Evolutionary conservation across 1,140 invertebrate genomes (phyloP).

Genomic region (Aphelenchoides besseyi): DNA sequence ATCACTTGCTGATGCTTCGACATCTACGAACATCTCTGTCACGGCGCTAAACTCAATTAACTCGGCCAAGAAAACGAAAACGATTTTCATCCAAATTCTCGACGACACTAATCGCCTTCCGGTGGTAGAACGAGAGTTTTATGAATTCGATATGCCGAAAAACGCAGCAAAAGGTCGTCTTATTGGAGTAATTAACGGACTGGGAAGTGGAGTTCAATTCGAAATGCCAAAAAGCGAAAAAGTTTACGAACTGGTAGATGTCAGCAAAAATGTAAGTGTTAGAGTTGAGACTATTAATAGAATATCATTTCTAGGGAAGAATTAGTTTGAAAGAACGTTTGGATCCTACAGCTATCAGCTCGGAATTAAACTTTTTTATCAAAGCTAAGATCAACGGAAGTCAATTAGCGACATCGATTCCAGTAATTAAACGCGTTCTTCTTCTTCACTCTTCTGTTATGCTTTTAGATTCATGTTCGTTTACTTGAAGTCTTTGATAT

Average conservation of each 20-base stretch:
- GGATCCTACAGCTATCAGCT: background rate
- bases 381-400: background rate
- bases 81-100: background rate
- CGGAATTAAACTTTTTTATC: background rate
- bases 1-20: background rate
- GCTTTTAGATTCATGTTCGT: background rate
- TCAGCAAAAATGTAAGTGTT: conserved; percentile 9
- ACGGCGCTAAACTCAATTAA: background rate
- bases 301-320: background rate
- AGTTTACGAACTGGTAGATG: background rate
- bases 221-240: background rate
- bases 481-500: background rate
- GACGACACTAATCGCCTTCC: background rate
- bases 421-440: background rate
- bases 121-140: background rate
- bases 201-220: background rate
- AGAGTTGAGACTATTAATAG: background rate
- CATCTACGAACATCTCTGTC: background rate
- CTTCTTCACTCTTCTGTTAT: background rate
- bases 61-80: background rate
- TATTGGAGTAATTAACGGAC: background rate
- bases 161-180: background rate
- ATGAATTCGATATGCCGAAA: background rate
- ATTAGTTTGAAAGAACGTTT: background rate
- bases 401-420: background rate